Conservation (phyloP, 2,888 invertebrate species). For the Phaedon cochleariae region DNA sequence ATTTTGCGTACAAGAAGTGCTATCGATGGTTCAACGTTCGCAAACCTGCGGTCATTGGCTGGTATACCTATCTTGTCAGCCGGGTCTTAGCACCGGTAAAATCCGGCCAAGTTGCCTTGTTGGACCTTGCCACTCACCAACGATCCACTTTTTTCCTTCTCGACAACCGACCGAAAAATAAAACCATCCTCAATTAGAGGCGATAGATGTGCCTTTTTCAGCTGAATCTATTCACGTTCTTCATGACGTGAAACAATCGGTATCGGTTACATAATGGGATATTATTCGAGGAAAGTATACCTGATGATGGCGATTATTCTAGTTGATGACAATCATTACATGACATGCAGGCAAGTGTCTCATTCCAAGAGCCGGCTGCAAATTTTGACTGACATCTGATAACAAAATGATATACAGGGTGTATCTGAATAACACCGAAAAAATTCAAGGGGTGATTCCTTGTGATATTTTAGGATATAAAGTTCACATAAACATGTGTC, state of each 20-base stretch:
- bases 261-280: not conserved
- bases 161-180: not conserved
- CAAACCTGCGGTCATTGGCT: conserved; percentile 57
- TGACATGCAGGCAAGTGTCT: too few relatives aligned
- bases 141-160: conserved; percentile 15
- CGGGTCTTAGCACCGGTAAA: conserved; percentile 43
- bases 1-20: not conserved
- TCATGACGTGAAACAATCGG: not conserved
- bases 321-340: too few relatives aligned
- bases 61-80: conserved; percentile 56
- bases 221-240: not conserved
- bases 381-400: too few relatives aligned
- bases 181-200: not conserved
- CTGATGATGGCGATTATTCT: too few relatives aligned
- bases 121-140: conserved; percentile 33
- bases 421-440: too few relatives aligned
- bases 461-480: too few relatives aligned
- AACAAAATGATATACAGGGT: too few relatives aligned
- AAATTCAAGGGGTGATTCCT: too few relatives aligned
- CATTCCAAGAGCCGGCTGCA: too few relatives aligned
- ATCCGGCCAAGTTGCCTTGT: conserved; percentile 37
- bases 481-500: too few relatives aligned
- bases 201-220: not conserved
- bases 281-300: not conserved
- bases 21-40: conserved; percentile 53